Base-by-base conservation (phyloP, 2,888 invertebrate species). In the Metellina segmentata region DNA sequence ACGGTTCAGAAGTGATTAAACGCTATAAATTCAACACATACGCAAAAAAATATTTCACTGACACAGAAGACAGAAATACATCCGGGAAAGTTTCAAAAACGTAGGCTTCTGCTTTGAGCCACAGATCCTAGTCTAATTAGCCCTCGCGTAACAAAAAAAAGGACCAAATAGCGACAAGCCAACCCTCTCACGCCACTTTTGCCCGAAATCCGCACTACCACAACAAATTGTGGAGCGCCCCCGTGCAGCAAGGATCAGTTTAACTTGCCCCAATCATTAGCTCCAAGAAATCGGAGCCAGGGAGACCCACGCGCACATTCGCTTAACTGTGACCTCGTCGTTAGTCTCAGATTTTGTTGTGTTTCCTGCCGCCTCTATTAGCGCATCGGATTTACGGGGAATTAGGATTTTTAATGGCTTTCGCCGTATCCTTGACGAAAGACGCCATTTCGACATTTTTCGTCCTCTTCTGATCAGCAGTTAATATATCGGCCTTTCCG, bases 291-390 rank as follows among this genome's bases (percentile, higher is more conserved):
- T 19, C n/a, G 51, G 87, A 87, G 70, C 72, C 20, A 34, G 70
- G n/a, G 13, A 16, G 34, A 52, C 16, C 52, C 13, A 53, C 86
- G 79, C 87, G 87, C 79, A 72, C 19, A 52, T 71, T 72, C 72
- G 9, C 48, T 53, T 87, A 72, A 79, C 72, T 81, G 81, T 87
- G 79, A 87, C 79, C 53, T 7, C 72, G 72, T 87, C 79, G 87
- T 81, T 87, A 81, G 87, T 79, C 53, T 87, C 71, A 19, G 72
- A 72, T 87, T 87, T 71, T 87, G 87, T 52, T 75, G n/a, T 52
- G 53, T 72, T 53, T 49, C 34, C 34, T 48, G 34, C 72, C 75
- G 49, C 48, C 72, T 74, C 74, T 83, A 71, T 83, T 83, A 74
- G 71, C 53, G 20, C n/a, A 34, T 11, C 9, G 49, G 53, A 61